A percentile compares a stretch with the other conserved stretches of the same genome.
These are phyloP conservation scores for Promerops cafer DNA, from an alignment of 2,113 vertebrate species.

Conservation along the genomic window DNA sequence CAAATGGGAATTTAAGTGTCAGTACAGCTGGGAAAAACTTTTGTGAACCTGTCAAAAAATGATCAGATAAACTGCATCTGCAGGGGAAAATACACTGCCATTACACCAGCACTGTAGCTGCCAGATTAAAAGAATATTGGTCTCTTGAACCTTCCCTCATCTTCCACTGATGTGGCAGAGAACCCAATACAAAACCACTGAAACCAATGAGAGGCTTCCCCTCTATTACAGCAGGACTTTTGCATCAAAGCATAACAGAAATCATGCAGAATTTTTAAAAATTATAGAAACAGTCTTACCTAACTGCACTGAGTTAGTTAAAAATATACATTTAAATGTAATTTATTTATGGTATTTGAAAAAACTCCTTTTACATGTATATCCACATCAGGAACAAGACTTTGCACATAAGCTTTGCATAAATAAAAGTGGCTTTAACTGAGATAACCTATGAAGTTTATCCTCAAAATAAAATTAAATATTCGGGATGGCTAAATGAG, in stretches of 20 bases:
- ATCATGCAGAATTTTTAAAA: not conserved
- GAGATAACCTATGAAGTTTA: conserved; percentile 51
- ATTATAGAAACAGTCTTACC: not conserved
- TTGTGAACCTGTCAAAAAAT: not conserved
- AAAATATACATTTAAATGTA: not conserved
- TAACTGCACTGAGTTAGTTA: not conserved
- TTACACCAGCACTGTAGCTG: not conserved
- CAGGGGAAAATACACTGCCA: not conserved
- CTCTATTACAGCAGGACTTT: not conserved
- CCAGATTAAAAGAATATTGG: not conserved
- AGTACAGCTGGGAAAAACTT: conserved; percentile 4
- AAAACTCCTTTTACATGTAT: not conserved
- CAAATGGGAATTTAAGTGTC: conserved; percentile 5
- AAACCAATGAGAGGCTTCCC: not conserved
- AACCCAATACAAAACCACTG: not conserved
- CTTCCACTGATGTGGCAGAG: not conserved
- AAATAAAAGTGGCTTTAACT: conserved; percentile 52
- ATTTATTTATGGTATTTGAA: conserved; percentile 10
- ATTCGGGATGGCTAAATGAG: conserved; percentile 47
- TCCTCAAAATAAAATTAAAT: conserved; percentile 39
- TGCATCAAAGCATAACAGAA: not conserved
- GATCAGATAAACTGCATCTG: not conserved
- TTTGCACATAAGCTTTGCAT: conserved; percentile 19
- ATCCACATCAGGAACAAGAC: conserved; percentile 20
- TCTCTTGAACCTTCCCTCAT: not conserved